phyloP scores from a whole-genome alignment of 2,113 vertebrate genomes.

The Daboia siamensis region DNA sequence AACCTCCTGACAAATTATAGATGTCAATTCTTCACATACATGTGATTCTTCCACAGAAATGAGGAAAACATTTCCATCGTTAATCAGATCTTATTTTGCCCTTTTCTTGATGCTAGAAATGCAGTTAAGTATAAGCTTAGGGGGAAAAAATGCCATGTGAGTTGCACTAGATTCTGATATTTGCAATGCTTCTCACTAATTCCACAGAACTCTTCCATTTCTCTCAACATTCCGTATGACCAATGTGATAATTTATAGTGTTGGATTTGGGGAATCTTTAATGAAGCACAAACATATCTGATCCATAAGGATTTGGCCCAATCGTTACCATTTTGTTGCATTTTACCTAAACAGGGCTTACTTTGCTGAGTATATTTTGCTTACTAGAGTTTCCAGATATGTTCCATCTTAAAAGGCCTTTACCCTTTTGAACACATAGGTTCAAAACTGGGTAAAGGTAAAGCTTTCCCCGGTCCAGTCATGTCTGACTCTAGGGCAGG shows the following conservation, averaged over 20 bases:
- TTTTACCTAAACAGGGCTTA: background rate
- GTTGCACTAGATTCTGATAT: background rate
- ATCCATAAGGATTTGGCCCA: background rate
- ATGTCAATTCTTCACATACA: constrained; percentile 12
- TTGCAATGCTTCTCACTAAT: background rate
- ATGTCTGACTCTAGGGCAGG: background rate
- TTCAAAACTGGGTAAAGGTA: background rate
- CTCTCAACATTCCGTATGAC: background rate
- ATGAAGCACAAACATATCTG: background rate
- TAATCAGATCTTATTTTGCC: background rate
- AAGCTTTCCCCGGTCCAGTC: background rate
- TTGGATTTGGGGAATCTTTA: background rate
- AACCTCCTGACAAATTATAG: constrained; percentile 35
- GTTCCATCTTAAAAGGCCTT: background rate
- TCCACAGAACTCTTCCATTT: background rate
- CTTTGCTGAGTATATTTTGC: background rate
- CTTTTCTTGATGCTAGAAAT: constrained; percentile 6
- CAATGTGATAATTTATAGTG: background rate
- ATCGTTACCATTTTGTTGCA: background rate
- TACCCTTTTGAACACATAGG: background rate
- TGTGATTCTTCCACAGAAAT: background rate
- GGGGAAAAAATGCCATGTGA: background rate
- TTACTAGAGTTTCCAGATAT: background rate
- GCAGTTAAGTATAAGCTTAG: constrained; percentile 8
- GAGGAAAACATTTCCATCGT: background rate